Percentiles rank a stretch among this genome's conserved stretches.
These are phyloP conservation scores for Lucilia sericata DNA, from an alignment of 1,140 invertebrate species.

Conservation along the genomic window DNA sequence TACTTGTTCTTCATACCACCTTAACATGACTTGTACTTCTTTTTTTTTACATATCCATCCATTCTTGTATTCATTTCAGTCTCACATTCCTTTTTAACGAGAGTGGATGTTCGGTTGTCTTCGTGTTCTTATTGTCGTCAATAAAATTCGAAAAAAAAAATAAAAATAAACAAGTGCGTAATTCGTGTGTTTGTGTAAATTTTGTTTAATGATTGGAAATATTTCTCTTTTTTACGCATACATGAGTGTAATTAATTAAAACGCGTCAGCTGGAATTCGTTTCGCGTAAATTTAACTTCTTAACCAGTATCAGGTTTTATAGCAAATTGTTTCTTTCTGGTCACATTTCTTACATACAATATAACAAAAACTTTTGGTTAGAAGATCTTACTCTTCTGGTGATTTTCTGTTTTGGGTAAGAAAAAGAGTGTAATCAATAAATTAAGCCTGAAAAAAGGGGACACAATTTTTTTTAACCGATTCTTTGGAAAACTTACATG, in stretches of 20 bases:
- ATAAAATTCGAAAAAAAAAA: not conserved
- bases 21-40: slow-evolving; percentile 3
- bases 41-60: not conserved
- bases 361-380: too few species aligned
- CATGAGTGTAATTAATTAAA: slow-evolving; percentile 45
- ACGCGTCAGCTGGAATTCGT: slow-evolving; percentile 43
- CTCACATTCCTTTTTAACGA: not conserved
- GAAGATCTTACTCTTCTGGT: too few species aligned
- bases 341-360: not conserved
- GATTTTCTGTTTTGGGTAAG: too few species aligned
- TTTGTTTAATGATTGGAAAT: slow-evolving; percentile 24
- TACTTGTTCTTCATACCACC: not conserved
- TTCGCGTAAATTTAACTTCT: slow-evolving; percentile 39
- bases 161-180: not conserved
- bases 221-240: slow-evolving; percentile 31
- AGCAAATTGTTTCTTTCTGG: not conserved
- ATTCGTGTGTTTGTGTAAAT: not conserved
- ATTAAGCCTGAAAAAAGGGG: too few species aligned
- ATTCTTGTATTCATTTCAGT: not conserved
- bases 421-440: too few species aligned
- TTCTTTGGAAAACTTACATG: too few species aligned
- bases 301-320: not conserved
- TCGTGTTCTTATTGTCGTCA: not conserved
- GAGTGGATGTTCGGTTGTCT: not conserved
- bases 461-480: too few species aligned